Base-by-base conservation (phyloP, 1,140 invertebrate genomes). In the Neodiprion fabricii region DNA sequence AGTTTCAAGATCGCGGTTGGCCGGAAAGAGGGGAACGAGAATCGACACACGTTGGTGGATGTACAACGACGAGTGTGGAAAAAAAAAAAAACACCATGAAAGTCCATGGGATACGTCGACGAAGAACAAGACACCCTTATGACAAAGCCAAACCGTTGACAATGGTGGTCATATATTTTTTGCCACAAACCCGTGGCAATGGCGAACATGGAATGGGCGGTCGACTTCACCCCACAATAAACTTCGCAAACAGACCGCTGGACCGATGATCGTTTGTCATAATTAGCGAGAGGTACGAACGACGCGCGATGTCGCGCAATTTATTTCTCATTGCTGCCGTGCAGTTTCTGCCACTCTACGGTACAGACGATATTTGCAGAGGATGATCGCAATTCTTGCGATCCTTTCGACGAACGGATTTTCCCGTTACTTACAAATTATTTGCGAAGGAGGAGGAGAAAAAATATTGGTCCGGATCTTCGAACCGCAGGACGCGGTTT, bases 121-220 rank as follows among this genome's bases (percentile, higher is more conserved):
- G 10, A 61, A 69, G 67, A 69, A 69, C 5, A 69, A 69, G 40
- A 21, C 21, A 69, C 67, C 67, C 67, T 69, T 69, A 69, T 23
- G 67, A 69, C 67, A 69, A 21, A 21, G 67, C 67, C 67, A 69
- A 47, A 11, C 40, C 67, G 11, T 69, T 69, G 67, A 69, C 67
- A 69, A 69, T 69, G 67, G 40, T 12, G 23, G 67, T 69, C 67
- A 47, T 69, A 47, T 21, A 23, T 47, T 47, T 83, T 85, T 83
- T 82, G 80, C 75, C 77, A 78, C 75, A 79, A 76, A 79, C 76
- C 76, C 74, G 76, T 14, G 53, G 11, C 75, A 78, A 79, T 79
- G 77, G 79, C 76, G 78, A 80, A 85, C 81, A 81, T 76, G 83
- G 79, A 84, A 84, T 76, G 82, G 83, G 83, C 82, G 85, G 84